Evolutionary conservation across 2,113 vertebrate genomes (phyloP), one percentile per base, ranked within the genome.

Genomic region (Amia ocellicauda): DNA sequence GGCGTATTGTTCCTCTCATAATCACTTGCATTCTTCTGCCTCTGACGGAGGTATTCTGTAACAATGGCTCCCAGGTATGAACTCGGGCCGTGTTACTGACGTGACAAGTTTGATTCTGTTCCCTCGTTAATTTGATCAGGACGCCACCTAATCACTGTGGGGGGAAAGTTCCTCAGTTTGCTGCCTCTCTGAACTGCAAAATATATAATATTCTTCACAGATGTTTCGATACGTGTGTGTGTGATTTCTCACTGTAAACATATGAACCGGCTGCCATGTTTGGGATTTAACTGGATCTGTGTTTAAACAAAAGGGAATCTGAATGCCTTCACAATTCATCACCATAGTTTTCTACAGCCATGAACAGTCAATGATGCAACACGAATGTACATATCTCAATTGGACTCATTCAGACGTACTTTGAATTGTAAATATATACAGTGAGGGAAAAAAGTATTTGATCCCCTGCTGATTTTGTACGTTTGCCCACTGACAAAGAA

Each of bases 41-140:
- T 74, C 75, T 65, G 63, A 59, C 29, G 63, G 57, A 49, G 64
- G 64, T 66, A 60, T 60, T 59, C 56, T 54, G 70, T 64, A 67
- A 75, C 66, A 23, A 56, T 57, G 64, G 70, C 69, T 73, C 58
- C 31, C 62, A 72, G 73, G 61, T 69, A 74, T 75, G 60, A 72
- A 68, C 66, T 74, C 66, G 76, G 61, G 63, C 71, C 75, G 64
- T 64, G 65, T 81, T 61, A 70, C 51, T 66, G 67, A 77, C 71
- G 68, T 69, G 58, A 73, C 71, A 74, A 59, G 42, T 59, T 60
- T 17, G 24, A 45, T 22, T 40, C 52, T 64, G 41, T 47, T 56
- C 36, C 1, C 8, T 4, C 36, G 41, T 24, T 59, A 42, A 41
- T 66, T 58, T 54, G 41, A 64, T 67, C 60, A 17, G n/a, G 42